Conservation (phyloP, 2,888 invertebrate species). For the Panopea generosa region DNA sequence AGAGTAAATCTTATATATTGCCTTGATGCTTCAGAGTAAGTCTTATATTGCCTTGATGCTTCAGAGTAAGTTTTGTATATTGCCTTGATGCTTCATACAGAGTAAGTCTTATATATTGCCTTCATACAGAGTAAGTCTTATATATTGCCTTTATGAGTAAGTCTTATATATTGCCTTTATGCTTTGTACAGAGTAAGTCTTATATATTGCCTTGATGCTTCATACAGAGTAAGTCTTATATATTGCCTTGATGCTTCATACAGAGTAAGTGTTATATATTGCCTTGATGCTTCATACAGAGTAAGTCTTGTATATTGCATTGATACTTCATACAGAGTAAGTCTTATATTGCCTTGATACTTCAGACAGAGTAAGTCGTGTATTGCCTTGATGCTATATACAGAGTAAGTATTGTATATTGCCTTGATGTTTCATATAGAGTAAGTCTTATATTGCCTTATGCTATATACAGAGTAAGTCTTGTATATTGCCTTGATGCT, state of each 20-base stretch:
- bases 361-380: slow-evolving; percentile 80
- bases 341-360: slow-evolving; percentile 80
- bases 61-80: too few species aligned
- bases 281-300: slow-evolving; percentile 81
- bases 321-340: slow-evolving; percentile 83
- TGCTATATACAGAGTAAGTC: slow-evolving; percentile 79
- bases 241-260: slow-evolving; percentile 81
- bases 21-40: too few species aligned
- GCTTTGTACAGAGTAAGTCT: slow-evolving; percentile 78
- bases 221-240: slow-evolving; percentile 81
- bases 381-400: slow-evolving; percentile 80
- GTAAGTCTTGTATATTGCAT: too few species aligned
- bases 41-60: too few species aligned
- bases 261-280: slow-evolving; percentile 77
- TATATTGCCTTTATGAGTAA: too few species aligned
- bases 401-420: too few species aligned
- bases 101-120: too few species aligned
- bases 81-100: too few species aligned
- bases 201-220: slow-evolving; percentile 81
- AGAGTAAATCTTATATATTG: too few species aligned
- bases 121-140: too few species aligned
- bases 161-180: slow-evolving; percentile 82
- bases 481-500: too few species aligned
- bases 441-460: slow-evolving; percentile 83
- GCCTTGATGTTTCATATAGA: slow-evolving; percentile 83